These are phyloP conservation scores for Rotaria sp. DNA, from an alignment of 2,888 invertebrate species.

Conservation along the genomic window DNA sequence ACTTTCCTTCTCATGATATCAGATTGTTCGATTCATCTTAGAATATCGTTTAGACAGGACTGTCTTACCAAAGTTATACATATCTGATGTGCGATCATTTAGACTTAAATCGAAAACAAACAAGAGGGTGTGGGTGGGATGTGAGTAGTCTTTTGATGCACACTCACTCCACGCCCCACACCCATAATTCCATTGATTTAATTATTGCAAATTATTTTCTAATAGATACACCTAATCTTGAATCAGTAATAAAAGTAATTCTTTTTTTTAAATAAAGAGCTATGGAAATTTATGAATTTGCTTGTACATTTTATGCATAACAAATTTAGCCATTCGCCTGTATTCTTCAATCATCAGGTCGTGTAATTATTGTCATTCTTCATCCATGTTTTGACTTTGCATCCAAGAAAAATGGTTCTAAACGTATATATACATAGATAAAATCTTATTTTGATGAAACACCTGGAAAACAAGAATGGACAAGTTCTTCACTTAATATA, in stretches of 20 bases:
- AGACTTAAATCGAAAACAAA: too few relatives aligned
- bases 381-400: constrained; percentile 11
- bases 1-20: too few relatives aligned
- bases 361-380: constrained; percentile 5
- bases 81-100: too few relatives aligned
- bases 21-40: too few relatives aligned
- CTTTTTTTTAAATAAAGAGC: too few relatives aligned
- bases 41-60: too few relatives aligned
- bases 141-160: too few relatives aligned
- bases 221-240: constrained; percentile 15
- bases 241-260: not conserved
- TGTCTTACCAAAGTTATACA: too few relatives aligned
- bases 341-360: not conserved
- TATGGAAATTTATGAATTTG: too few relatives aligned
- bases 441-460: constrained; percentile 12
- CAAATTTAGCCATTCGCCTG: not conserved
- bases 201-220: not conserved
- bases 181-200: not conserved
- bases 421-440: not conserved
- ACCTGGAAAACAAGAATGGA: not conserved
- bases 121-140: too few relatives aligned
- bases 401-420: not conserved
- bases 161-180: too few relatives aligned
- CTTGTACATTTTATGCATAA: too few relatives aligned
- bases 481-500: not conserved